Evolutionary conservation across 2,888 invertebrate genomes (phyloP), one percentile per base, ranked within the genome.

Genomic region (Axea sp.): DNA sequence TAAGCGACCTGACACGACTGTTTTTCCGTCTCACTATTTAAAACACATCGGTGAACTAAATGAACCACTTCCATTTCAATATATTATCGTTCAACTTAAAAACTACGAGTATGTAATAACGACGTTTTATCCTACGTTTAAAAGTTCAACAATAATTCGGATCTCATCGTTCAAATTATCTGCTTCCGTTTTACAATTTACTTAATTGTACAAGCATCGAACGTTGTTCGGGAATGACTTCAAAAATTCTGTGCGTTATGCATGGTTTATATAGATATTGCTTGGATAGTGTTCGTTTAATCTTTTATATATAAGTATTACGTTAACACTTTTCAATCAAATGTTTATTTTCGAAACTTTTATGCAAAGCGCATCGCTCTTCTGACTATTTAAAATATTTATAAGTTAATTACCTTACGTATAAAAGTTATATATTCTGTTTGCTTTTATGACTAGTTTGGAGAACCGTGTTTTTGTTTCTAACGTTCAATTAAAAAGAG

Each of bases 221-320:
- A 53, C 53, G 14, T 37, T 15, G 9, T 4, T 24, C 24, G 17
- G 51, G 37, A 53, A 53, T 53, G 53, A 35, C 37, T 37, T 49
- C 22, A 19, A 49, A 15, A 37, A 53, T 28, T 37, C 8, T 53
- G 53, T 53, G 53, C 37, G 53, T 53, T 7, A 53, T 37, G 26
- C 28, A 17, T 15, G 53, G 7, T 26, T 53, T 33, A 33, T 33
- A 49, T 49, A 49, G 8, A 49, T 24, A 49, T 45, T 30, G 9
- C 30, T 45, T 45, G 37, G 9, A 37, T 6, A 30, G 8, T 3
- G 6, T 24, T 6, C n/a, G n/a, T 41, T 41, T 12, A n/a, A 5
- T 15, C 4, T 35, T n/a, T n/a, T n/a, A n/a, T n/a, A n/a, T n/a
- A n/a, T n/a, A n/a, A n/a, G n/a, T n/a, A n/a, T n/a, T n/a, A n/a